A percentile compares a stretch with the other conserved stretches of the same genome.
These are phyloP conservation scores for Sitophilus oryzae DNA, from an alignment of 1,140 invertebrate species.

Conservation along the genomic window DNA sequence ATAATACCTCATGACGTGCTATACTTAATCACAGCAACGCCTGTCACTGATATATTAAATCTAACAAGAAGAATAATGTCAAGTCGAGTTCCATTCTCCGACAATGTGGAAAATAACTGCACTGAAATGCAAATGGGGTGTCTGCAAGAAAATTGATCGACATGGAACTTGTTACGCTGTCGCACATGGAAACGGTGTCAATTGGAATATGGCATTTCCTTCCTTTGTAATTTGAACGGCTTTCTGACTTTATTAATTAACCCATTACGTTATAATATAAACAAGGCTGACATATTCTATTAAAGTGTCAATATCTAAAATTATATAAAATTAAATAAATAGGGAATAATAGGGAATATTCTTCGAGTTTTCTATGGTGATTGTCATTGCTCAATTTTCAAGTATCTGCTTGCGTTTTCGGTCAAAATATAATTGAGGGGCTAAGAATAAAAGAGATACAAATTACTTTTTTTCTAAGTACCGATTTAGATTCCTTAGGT, in stretches of 20 bases:
- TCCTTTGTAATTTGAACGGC: background rate
- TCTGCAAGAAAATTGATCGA: background rate
- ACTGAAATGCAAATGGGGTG: background rate
- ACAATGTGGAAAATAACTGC: background rate
- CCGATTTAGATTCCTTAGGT: no score
- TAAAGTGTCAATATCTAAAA: background rate
- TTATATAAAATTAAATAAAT: background rate
- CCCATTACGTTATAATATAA: background rate
- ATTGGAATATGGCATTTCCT: background rate
- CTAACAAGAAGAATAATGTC: background rate
- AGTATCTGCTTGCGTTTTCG: no score
- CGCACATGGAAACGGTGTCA: background rate
- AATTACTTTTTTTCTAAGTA: no score
- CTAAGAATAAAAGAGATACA: no score
- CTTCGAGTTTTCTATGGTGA: no score
- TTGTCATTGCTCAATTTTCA: no score
- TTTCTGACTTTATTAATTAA: background rate
- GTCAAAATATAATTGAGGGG: no score
- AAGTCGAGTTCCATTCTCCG: background rate
- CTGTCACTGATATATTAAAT: background rate
- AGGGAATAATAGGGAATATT: no score
- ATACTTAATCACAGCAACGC: background rate
- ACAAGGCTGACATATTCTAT: background rate
- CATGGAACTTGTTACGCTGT: background rate
- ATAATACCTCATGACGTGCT: no score